A percentile compares a stretch with the other conserved stretches of the same genome.
Evolutionary conservation across 1,140 invertebrate species (phyloP).

Genomic region (Drosophila lacteicornis): DNA sequence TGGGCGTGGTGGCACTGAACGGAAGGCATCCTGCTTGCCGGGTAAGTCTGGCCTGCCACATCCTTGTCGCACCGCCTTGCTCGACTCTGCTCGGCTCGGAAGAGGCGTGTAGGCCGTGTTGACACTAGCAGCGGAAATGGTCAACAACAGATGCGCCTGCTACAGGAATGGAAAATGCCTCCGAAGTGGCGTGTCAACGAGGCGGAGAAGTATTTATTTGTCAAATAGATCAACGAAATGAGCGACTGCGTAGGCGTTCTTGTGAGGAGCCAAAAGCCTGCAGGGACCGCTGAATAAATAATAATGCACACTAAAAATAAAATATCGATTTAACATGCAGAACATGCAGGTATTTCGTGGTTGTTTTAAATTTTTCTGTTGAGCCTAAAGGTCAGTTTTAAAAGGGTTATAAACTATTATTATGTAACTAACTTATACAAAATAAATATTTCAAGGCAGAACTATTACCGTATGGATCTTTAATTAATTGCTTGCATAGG

Average conservation of each 20-base stretch:
- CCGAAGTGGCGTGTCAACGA: conserved; percentile 46
- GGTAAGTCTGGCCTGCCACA: conserved; percentile 5
- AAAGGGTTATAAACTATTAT: too few relatives aligned
- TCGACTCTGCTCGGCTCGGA: not conserved
- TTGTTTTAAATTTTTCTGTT: not conserved
- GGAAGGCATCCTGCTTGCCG: conserved; percentile 17
- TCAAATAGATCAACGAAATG: conserved; percentile 43
- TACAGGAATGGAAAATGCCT: conserved; percentile 42
- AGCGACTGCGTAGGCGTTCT: conserved; percentile 7
- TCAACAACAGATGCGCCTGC: conserved; percentile 51
- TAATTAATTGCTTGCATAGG: too few relatives aligned
- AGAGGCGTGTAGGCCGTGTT: conserved; percentile 8
- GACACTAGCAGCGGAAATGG: conserved; percentile 48
- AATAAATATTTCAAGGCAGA: too few relatives aligned
- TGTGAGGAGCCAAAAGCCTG: not conserved
- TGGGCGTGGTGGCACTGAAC: conserved; percentile 65
- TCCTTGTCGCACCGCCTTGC: not conserved
- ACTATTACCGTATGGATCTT: too few relatives aligned
- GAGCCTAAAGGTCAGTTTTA: not conserved
- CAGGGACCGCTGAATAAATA: conserved; percentile 18
- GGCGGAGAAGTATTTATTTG: conserved; percentile 30
- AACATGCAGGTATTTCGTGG: not conserved
- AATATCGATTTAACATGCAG: conserved; percentile 34
- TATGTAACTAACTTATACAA: too few relatives aligned
- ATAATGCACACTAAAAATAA: conserved; percentile 20